These are phyloP conservation scores for Panthera uncia DNA, from an alignment of 2,113 vertebrate genomes.

Conservation along the genomic window DNA sequence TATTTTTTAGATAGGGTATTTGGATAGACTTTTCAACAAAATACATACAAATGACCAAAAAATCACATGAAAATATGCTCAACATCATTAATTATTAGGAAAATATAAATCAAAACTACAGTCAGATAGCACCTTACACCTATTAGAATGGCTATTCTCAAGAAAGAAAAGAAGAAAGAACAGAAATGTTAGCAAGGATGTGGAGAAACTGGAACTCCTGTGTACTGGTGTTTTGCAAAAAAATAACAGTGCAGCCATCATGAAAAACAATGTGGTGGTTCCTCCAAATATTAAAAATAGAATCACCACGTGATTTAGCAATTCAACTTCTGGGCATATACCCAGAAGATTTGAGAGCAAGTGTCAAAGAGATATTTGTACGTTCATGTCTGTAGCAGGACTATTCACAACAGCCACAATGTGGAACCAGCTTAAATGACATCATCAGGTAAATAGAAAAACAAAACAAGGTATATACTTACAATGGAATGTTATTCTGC, in stretches of 20 bases:
- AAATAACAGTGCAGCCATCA: background rate
- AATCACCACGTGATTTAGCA: background rate
- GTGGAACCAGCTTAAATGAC: background rate
- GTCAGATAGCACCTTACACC: background rate
- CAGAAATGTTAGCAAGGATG: background rate
- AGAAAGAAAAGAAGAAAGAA: background rate
- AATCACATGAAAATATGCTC: background rate
- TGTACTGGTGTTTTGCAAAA: background rate
- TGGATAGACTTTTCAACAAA: background rate
- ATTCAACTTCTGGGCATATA: background rate
- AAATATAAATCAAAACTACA: background rate
- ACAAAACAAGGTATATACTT: background rate
- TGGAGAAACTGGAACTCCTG: rapidly evolving
- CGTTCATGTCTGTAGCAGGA: rapidly evolving
- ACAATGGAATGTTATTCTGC: background rate
- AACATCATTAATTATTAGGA: background rate
- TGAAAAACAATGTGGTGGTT: background rate
- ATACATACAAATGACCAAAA: background rate
- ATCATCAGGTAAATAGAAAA: background rate
- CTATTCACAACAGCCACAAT: background rate
- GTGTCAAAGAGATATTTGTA: background rate
- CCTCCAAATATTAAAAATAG: background rate
- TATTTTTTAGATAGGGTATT: background rate
- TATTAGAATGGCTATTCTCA: background rate
- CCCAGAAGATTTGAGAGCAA: background rate